Evolutionary conservation across 2,888 invertebrate genomes (phyloP).

Genomic region (Polylopha cassiicola): DNA sequence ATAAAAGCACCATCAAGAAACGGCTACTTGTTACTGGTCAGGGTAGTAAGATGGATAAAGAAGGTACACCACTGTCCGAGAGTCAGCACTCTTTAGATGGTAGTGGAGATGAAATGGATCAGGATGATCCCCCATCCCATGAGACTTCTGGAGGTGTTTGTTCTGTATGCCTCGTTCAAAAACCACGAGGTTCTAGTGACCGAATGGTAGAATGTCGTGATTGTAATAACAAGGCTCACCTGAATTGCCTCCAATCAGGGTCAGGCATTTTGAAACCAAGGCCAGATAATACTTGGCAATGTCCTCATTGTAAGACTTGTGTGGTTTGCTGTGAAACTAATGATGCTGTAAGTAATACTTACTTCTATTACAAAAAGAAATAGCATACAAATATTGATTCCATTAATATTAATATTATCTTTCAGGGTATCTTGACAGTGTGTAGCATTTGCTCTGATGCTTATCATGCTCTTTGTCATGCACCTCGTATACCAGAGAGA

Average conservation of each 20-base stretch:
- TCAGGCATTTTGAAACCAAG: conserved; percentile 80
- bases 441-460: conserved; percentile 91
- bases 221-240: conserved; percentile 85
- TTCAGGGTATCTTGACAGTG: conserved; percentile 83
- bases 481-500: conserved; percentile 80
- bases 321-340: conserved; percentile 87
- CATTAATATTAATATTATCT: conserved; percentile 25
- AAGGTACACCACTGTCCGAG: conserved; percentile 57
- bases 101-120: conserved; percentile 66
- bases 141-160: conserved; percentile 78
- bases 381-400: neutral
- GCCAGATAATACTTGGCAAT: conserved; percentile 88
- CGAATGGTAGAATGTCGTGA: conserved; percentile 82
- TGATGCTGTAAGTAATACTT: conserved; percentile 79
- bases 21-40: conserved; percentile 51
- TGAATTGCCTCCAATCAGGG: conserved; percentile 81
- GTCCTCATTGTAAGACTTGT: conserved; percentile 93
- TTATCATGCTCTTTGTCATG: conserved; percentile 89
- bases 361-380: neutral
- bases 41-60: conserved; percentile 48
- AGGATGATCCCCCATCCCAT: conserved; percentile 56
- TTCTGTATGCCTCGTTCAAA: conserved; percentile 78
- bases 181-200: conserved; percentile 77
- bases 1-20: conserved; percentile 78
- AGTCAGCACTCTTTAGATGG: conserved; percentile 61